Evolutionary conservation across 1,140 invertebrate species (phyloP).

Genomic region (Pemphigus obesinymphae): DNA sequence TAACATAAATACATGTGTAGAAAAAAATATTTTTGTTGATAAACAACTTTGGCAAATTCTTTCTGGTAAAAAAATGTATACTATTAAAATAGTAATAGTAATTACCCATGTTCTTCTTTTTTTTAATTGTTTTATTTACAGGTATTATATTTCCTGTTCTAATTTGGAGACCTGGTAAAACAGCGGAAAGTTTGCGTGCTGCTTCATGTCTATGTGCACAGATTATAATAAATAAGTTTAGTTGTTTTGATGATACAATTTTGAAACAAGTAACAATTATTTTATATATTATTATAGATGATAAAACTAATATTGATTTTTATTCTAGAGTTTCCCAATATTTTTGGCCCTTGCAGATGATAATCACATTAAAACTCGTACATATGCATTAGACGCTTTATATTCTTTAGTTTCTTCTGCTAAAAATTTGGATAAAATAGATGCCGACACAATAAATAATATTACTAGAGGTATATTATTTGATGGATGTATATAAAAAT

Average conservation of each 20-base stretch:
- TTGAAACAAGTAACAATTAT: conserved; percentile 8
- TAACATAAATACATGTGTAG: conserved; percentile 15
- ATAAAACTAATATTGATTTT: not conserved
- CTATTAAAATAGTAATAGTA: not conserved
- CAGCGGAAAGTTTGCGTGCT: conserved; percentile 72
- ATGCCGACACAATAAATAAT: conserved; percentile 25
- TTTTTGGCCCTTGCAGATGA: conserved; percentile 37
- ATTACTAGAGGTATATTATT: conserved; percentile 21
- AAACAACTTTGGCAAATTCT: conserved; percentile 34
- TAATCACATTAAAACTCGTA: conserved; percentile 23
- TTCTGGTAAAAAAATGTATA: conserved; percentile 3
- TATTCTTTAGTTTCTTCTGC: not conserved
- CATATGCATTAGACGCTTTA: conserved; percentile 25
- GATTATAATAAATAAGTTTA: not conserved
- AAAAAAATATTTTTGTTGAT: conserved; percentile 24
- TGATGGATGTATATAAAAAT: not conserved
- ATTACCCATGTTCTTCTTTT: not conserved
- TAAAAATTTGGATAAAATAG: not conserved
- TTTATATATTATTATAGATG: not conserved
- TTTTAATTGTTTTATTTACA: conserved; percentile 48
- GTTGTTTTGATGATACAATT: not conserved
- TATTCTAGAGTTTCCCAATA: conserved; percentile 1
- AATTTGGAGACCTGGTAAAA: conserved; percentile 75
- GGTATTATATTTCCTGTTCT: conserved; percentile 70
- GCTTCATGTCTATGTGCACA: conserved; percentile 69